Conservation (phyloP, 2,797 vertebrate species). For the Galagoides demidoff region DNA sequence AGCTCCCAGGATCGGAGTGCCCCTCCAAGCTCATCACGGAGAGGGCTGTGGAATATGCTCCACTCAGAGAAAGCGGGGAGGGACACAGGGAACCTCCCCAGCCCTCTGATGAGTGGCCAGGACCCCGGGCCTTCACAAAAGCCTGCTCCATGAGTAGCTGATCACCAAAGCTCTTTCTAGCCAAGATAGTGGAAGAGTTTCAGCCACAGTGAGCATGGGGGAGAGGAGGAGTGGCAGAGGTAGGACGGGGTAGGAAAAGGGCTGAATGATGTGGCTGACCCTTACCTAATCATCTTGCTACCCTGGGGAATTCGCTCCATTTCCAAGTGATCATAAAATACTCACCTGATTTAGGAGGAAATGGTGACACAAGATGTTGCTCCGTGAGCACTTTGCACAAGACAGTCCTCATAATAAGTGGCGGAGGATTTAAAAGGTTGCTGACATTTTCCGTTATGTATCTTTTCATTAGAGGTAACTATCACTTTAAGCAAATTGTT, state of each 20-base stretch:
- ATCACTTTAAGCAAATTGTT: slow-evolving; percentile 88
- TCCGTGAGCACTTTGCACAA: neutral
- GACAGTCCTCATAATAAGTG: slow-evolving; percentile 17
- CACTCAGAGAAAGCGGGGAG: fast-evolving
- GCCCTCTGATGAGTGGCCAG: neutral
- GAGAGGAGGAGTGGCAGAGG: neutral
- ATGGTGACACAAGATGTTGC: slow-evolving; percentile 14
- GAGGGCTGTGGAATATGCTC: neutral
- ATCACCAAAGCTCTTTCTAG: neutral
- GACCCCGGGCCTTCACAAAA: neutral
- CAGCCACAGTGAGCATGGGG: neutral
- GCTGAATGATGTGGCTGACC: neutral
- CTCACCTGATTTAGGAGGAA: slow-evolving; percentile 41
- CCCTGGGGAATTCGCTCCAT: slow-evolving; percentile 24
- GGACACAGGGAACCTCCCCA: neutral
- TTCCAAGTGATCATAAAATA: slow-evolving; percentile 35
- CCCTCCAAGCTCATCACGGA: neutral
- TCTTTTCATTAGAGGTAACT: slow-evolving; percentile 86
- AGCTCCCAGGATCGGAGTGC: neutral
- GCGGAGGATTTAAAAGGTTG: slow-evolving; percentile 68
- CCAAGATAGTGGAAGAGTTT: neutral
- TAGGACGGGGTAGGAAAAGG: neutral
- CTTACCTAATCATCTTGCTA: neutral
- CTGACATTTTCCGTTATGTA: slow-evolving; percentile 84
- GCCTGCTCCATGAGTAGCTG: neutral